Percentiles rank a stretch among this genome's conserved stretches.
phyloP scores from a whole-genome alignment of 2,113 vertebrate species.

The Coracopsis vasa region DNA sequence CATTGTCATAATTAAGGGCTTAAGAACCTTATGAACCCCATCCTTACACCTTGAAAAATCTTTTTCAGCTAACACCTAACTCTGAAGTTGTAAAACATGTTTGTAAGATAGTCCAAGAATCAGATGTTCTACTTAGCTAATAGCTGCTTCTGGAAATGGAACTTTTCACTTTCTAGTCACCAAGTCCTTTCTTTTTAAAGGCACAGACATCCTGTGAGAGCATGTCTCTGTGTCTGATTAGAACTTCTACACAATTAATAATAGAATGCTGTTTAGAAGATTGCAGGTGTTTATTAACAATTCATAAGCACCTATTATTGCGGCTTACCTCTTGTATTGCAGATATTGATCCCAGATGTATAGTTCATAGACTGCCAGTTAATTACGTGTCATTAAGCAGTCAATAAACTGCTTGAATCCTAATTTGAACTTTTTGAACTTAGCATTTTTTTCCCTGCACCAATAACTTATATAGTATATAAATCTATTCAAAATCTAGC shows the following conservation, averaged over 20 bases:
- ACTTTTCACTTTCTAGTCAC: background rate
- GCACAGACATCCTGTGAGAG: background rate
- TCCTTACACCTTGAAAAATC: background rate
- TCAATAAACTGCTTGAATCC: background rate
- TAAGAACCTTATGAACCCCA: background rate
- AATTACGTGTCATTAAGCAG: background rate
- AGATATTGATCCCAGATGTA: background rate
- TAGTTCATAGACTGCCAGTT: background rate
- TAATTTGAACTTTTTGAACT: background rate
- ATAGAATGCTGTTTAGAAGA: background rate
- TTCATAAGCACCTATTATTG: background rate
- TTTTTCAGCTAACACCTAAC: background rate
- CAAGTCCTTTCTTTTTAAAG: background rate
- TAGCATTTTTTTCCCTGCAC: background rate
- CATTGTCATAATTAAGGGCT: background rate
- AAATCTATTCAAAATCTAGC: background rate
- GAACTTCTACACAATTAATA: background rate
- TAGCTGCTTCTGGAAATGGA: background rate
- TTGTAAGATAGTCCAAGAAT: background rate
- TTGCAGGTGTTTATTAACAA: background rate
- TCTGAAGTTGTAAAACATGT: background rate
- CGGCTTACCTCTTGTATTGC: background rate
- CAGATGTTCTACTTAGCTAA: background rate
- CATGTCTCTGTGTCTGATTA: background rate
- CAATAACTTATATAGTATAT: background rate